These are phyloP conservation scores for Argynnis bischoffii DNA, from an alignment of 2,888 invertebrate species.

Conservation along the genomic window DNA sequence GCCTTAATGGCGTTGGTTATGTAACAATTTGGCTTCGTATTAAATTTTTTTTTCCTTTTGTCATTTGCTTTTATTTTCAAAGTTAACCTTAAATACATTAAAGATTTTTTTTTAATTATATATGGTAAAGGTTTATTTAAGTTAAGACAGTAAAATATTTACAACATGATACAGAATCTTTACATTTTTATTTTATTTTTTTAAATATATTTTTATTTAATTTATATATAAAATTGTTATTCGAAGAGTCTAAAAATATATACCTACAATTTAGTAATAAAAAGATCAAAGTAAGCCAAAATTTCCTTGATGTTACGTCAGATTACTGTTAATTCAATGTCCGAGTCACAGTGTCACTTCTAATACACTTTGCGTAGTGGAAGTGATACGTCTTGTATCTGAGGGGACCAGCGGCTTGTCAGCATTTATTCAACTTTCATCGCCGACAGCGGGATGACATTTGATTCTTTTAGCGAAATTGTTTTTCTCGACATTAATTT, in stretches of 20 bases:
- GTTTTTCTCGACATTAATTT: conserved; percentile 38
- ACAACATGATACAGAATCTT: too few species aligned
- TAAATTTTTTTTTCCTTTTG: too few species aligned
- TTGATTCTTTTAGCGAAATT: conserved; percentile 65
- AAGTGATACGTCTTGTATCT: conserved; percentile 56
- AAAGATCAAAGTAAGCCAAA: neutral
- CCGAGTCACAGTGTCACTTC: conserved; percentile 36
- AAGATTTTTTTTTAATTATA: too few species aligned
- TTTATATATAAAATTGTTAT: neutral
- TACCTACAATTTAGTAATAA: neutral
- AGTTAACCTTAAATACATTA: too few species aligned
- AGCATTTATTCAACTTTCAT: conserved; percentile 53
- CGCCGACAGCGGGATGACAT: conserved; percentile 43
- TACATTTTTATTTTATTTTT: neutral
- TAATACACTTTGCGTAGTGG: conserved; percentile 45
- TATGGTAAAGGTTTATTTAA: too few species aligned
- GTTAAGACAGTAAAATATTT: too few species aligned
- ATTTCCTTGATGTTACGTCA: conserved; percentile 26
- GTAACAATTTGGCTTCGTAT: too few species aligned
- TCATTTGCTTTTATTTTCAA: too few species aligned
- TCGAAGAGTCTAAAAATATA: neutral
- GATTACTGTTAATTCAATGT: conserved; percentile 36
- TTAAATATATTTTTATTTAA: neutral
- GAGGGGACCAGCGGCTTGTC: conserved; percentile 50
- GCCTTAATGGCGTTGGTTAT: too few species aligned